Conservation (phyloP, 1,140 invertebrate species). For the Antheraea mylitta region DNA sequence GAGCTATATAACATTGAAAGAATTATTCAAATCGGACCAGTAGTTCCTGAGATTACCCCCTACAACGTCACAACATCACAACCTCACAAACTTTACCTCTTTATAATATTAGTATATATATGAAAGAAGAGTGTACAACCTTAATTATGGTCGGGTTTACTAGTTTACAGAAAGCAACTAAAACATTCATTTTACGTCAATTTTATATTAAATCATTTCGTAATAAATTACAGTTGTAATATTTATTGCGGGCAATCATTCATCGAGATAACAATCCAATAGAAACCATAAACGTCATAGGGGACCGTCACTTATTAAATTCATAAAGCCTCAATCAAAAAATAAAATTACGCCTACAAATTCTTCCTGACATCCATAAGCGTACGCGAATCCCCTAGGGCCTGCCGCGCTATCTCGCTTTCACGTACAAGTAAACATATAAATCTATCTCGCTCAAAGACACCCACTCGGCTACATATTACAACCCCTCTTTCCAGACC, state of each 20-base stretch:
- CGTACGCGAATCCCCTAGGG: conserved; percentile 38
- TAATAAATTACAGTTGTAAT: not conserved
- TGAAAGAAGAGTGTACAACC: too few species aligned
- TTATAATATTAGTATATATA: too few species aligned
- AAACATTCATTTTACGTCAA: not conserved
- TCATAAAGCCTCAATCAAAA: conserved; percentile 52
- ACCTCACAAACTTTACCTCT: too few species aligned
- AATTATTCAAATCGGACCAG: too few species aligned
- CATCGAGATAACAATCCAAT: not conserved
- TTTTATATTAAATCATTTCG: not conserved
- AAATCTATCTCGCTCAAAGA: conserved; percentile 30
- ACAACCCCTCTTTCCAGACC: conserved; percentile 48
- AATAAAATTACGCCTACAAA: conserved; percentile 59
- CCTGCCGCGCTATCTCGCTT: conserved; percentile 23
- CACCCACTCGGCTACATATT: conserved; percentile 43
- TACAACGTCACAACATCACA: too few species aligned
- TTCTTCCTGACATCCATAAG: conserved; percentile 48
- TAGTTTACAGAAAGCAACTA: too few species aligned
- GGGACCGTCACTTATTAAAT: conserved; percentile 43
- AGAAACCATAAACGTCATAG: conserved; percentile 2
- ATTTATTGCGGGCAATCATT: not conserved
- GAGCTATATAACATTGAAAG: too few species aligned
- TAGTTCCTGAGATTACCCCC: too few species aligned
- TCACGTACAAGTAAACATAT: conserved; percentile 5
- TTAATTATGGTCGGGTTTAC: too few species aligned